Base-by-base conservation (phyloP, 2,888 invertebrate species). In the Macroteleia sp. region DNA sequence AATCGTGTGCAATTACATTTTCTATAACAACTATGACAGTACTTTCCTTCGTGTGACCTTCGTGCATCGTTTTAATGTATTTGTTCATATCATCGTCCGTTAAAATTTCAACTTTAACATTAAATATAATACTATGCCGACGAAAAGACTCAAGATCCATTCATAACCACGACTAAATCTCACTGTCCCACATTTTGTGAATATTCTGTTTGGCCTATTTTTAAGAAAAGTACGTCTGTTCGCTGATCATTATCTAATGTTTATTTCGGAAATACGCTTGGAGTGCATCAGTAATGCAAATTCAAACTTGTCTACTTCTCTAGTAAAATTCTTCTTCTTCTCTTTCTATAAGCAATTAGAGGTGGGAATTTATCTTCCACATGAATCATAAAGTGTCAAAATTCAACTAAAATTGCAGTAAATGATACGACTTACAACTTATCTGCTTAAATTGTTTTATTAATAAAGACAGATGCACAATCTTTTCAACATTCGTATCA, bases 221-320 rank as follows among this genome's bases (percentile, higher is more conserved):
- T 48, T 50, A 50, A 36, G 19, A 57, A 32, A 28, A 56, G 34
- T 56, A 67, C 67, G 39, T 56, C 56, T 67, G 54, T 52, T 44
- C 54, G 10, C 1, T 28, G 67, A 50, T 57, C 48, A 50, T 57
- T 57, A 57, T 57, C 57, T 41, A 69, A 69, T 69, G 48, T 67
- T 69, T 69, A 69, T 69, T 69, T 69, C 57, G 48, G 69, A 69
- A 69, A 69, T 57, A 34, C 41, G 32, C 50, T 52, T 22, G 3
- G 5, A 14, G 22, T 36, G 62, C 62, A 41, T 50, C 62, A 64
- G 64, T 52, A 52, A 64, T 52, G 64, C 64, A 22, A 32, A 52
- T 52, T 32, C 25, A n/a, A 34, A 28, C 12, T 16, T 16, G 16
- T 44, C 22, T 28, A 32, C n/a, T n/a, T n/a, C n/a, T n/a, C n/a